Evolutionary conservation across 2,797 vertebrate species (phyloP).

Genomic region (Peromyscus melanophrys): DNA sequence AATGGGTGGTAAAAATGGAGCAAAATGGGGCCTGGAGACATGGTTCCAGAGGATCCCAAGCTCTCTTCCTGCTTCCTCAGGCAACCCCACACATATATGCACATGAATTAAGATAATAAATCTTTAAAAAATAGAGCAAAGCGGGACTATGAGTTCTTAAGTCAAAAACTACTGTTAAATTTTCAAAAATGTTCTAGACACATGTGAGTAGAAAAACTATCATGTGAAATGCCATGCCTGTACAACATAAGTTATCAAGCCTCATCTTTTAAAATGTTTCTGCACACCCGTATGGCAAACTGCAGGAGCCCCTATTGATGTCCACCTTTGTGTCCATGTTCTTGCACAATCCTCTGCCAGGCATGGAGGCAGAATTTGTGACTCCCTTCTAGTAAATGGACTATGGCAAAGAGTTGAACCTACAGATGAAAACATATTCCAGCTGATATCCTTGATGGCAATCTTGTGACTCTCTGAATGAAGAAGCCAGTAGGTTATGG

Average conservation of each 20-base stretch:
- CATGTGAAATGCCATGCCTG: neutral
- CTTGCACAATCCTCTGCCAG: neutral
- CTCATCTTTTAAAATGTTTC: conserved; percentile 47
- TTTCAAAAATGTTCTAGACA: conserved; percentile 29
- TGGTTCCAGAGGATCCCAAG: too few species aligned
- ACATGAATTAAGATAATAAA: neutral
- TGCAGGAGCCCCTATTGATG: neutral
- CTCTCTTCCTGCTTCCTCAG: neutral
- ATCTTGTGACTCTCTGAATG: neutral
- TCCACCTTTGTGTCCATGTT: neutral
- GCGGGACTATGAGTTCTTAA: neutral
- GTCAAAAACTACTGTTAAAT: conserved; percentile 24
- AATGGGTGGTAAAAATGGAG: neutral
- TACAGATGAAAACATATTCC: neutral
- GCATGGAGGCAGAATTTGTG: neutral
- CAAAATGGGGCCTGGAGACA: neutral
- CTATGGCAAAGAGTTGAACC: neutral
- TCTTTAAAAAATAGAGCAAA: neutral
- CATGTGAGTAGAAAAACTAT: neutral
- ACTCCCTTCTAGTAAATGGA: conserved; percentile 31
- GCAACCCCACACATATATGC: neutral
- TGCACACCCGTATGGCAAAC: neutral
- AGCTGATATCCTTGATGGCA: neutral
- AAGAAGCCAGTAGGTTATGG: neutral
- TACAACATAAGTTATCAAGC: neutral